phyloP scores from a whole-genome alignment of 2,797 vertebrate species.

The Loris lydekkerianus region DNA sequence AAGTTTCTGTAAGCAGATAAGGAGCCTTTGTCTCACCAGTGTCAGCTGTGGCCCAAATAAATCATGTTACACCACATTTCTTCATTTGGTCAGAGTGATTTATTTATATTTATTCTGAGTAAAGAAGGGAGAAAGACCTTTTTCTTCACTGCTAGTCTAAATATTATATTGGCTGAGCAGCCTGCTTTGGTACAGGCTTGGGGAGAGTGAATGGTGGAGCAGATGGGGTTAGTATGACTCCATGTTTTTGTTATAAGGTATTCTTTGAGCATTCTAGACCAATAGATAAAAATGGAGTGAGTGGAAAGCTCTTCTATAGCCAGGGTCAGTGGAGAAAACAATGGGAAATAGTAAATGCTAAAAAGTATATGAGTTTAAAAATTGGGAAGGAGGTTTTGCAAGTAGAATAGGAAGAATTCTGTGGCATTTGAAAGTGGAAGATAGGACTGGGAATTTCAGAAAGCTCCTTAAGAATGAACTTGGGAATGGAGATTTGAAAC shows the following conservation, averaged over 20 bases:
- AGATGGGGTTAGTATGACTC: background rate
- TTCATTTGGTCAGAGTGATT: conserved; percentile 75
- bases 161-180: conserved; percentile 61
- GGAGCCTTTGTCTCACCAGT: conserved; percentile 61
- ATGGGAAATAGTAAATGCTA: background rate
- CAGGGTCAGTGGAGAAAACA: background rate
- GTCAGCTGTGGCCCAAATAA: conserved; percentile 75
- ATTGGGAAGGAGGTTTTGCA: background rate
- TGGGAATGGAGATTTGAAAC: background rate
- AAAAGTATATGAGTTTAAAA: background rate
- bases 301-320: background rate
- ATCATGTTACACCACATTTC: conserved; percentile 74
- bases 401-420: background rate
- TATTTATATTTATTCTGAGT: conserved; percentile 81
- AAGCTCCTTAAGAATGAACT: background rate
- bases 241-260: conserved; percentile 26
- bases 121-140: conserved; percentile 54
- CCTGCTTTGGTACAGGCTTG: conserved; percentile 49
- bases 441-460: background rate
- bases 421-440: background rate
- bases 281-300: background rate
- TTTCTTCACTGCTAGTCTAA: conserved; percentile 65
- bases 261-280: conserved; percentile 2
- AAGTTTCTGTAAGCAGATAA: conserved; percentile 74
- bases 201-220: background rate